Evolutionary conservation across 2,113 vertebrate species (phyloP).

Genomic region (Ochotona princeps): DNA sequence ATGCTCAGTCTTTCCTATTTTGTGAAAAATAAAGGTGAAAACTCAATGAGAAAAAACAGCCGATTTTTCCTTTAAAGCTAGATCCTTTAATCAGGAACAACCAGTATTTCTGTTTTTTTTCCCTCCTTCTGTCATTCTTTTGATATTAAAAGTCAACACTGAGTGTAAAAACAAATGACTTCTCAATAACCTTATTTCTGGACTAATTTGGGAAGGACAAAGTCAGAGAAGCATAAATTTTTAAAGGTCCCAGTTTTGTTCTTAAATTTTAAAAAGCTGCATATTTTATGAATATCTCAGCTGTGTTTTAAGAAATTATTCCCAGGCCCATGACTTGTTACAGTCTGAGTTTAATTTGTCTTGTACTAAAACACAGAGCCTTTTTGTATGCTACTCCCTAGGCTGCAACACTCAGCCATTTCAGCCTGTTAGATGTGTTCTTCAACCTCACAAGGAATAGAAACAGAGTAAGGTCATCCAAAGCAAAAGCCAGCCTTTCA

Average conservation of each 20-base stretch:
- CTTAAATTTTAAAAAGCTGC: slow-evolving; percentile 53
- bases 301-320: slow-evolving; percentile 41
- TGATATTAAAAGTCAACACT: slow-evolving; percentile 57
- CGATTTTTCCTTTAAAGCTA: not conserved
- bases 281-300: slow-evolving; percentile 67
- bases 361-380: not conserved
- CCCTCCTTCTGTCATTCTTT: not conserved
- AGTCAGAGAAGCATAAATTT: slow-evolving; percentile 60
- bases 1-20: slow-evolving; percentile 13
- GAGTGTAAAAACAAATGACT: slow-evolving; percentile 56
- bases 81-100: not conserved
- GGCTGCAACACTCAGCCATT: not conserved
- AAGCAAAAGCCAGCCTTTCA: not conserved
- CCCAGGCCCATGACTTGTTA: slow-evolving; percentile 31
- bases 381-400: not conserved
- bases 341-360: slow-evolving; percentile 38
- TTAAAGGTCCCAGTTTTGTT: slow-evolving; percentile 48
- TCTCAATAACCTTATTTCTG: slow-evolving; percentile 57
- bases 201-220: slow-evolving; percentile 60
- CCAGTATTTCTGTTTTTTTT: not conserved
- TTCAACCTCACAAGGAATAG: not conserved
- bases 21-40: slow-evolving; percentile 39
- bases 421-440: not conserved
- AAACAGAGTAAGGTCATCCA: not conserved
- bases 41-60: not conserved